These are phyloP conservation scores for Mythimna ferrago DNA, from an alignment of 2,888 invertebrate genomes.

Conservation along the genomic window DNA sequence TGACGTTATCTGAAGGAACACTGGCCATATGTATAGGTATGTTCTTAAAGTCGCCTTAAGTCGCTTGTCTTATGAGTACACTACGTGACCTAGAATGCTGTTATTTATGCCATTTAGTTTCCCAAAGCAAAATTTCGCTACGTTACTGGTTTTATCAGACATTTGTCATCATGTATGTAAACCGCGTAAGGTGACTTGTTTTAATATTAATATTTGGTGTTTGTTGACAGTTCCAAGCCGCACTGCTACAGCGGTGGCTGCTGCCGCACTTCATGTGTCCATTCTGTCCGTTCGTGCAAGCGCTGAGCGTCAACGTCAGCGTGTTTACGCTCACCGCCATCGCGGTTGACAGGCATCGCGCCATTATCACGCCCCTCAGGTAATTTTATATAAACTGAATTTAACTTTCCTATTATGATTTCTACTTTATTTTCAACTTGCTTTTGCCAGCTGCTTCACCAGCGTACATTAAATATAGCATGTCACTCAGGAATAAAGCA, in stretches of 20 bases:
- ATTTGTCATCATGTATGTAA: neutral
- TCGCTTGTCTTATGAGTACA: neutral
- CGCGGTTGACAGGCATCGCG: slow-evolving; percentile 96
- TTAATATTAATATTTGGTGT: slow-evolving; percentile 20
- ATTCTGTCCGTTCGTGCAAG: slow-evolving; percentile 96
- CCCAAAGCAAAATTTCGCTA: neutral
- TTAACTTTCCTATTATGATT: neutral
- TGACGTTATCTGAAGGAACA: slow-evolving; percentile 12
- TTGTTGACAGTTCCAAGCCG: slow-evolving; percentile 94
- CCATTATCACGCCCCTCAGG: slow-evolving; percentile 94
- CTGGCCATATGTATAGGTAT: neutral
- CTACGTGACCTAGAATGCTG: slow-evolving; percentile 12
- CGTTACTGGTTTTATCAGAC: neutral
- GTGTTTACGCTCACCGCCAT: slow-evolving; percentile 97
- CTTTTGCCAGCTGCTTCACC: no score
- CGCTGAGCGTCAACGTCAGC: slow-evolving; percentile 96
- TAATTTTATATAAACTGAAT: slow-evolving; percentile 73
- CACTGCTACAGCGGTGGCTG: slow-evolving; percentile 96
- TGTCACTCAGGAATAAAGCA: no score
- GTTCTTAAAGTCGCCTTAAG: slow-evolving; percentile 3
- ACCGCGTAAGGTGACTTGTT: neutral
- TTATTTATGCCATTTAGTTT: slow-evolving; percentile 1
- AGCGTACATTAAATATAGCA: no score
- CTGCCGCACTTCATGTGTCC: slow-evolving; percentile 96
- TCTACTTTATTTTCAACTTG: neutral